Evolutionary conservation across 1,140 invertebrate species (phyloP).

Genomic region (Brachionus calyciflorus): DNA sequence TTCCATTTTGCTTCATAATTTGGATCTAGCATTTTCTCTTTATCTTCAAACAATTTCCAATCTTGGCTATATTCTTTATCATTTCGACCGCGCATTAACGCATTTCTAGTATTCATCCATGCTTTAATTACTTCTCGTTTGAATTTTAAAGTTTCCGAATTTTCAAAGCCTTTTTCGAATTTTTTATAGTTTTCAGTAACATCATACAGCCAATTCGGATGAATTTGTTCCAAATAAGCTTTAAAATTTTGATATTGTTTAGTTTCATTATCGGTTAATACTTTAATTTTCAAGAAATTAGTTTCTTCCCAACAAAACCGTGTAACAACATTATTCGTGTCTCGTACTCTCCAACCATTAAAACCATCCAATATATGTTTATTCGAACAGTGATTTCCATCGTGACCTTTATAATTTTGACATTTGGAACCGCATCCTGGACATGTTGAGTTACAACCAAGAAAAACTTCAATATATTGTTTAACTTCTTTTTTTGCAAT

Average conservation of each 20-base stretch:
- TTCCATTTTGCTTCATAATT: neutral
- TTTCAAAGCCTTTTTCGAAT: neutral
- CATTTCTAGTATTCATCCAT: neutral
- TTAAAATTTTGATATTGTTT: neutral
- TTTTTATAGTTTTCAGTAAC: neutral
- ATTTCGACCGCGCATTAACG: neutral
- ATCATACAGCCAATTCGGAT: neutral
- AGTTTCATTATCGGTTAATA: neutral
- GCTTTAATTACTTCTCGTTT: neutral
- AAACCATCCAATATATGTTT: neutral
- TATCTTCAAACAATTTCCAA: neutral
- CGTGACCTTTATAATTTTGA: neutral
- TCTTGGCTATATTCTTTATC: neutral
- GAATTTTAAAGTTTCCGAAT: neutral
- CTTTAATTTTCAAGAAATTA: neutral
- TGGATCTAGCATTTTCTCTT: neutral
- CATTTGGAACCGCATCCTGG: neutral
- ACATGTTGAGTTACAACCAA: neutral
- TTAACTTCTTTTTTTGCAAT: neutral
- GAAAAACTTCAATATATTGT: neutral
- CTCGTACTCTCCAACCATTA: neutral
- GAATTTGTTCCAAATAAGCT: neutral
- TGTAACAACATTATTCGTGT: neutral
- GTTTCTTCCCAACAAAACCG: neutral
- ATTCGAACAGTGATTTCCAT: neutral